Evolutionary conservation across 30 jellyfish, hydroid and myxozoan species (phyloP), one percentile per base, ranked within the genome.

Genomic region (Aurelia aurita): DNA sequence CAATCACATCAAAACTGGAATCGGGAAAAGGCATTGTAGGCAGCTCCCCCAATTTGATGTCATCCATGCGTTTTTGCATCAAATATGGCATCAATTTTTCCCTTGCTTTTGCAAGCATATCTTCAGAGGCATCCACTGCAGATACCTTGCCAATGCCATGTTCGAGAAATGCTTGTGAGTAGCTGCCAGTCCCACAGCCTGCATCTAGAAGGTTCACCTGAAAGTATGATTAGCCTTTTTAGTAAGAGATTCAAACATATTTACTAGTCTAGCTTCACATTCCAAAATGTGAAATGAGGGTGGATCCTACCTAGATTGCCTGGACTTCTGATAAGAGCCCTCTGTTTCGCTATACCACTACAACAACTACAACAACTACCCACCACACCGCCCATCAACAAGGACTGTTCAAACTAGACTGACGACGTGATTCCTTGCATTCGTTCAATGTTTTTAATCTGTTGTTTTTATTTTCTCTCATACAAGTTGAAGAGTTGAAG

Each of bases 111-210:
- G 88, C 43, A 28, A 94, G 69, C 95, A 89, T 89, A 13, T 82
- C 95, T 53, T 85, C 67, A 16, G 99, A 88, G 3, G 93, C 96
- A 85, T 94, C 99, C 39, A 85, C 5, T 44, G 86, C 74, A 9
- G 97, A 72, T 6, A 94, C 67, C 25, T 89, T 78, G 22, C 92
- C 92, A 32, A 94, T 45, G 32, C 99, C 99, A 67, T 58, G 53
- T 16, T 88, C 84, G 10, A 94, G 64, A 67, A 94, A 94, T 10
- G 86, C 96, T 27, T 72, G 62, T 28, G 98, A 82, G 71, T 82
- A 88, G 57, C 89, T 84, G 26, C 99, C 97, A 29, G 97, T 94
- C 22, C 99, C 97, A 87, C 96, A 84, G 47, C 99, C 99, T 43
- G 96, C 97, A 79, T 88, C 97, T 9, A 94, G 74, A 54, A 94